These are phyloP conservation scores for Phacellophora camtschatica DNA, from an alignment of 30 jellyfish, hydroid and myxozoan species.

Conservation along the genomic window DNA sequence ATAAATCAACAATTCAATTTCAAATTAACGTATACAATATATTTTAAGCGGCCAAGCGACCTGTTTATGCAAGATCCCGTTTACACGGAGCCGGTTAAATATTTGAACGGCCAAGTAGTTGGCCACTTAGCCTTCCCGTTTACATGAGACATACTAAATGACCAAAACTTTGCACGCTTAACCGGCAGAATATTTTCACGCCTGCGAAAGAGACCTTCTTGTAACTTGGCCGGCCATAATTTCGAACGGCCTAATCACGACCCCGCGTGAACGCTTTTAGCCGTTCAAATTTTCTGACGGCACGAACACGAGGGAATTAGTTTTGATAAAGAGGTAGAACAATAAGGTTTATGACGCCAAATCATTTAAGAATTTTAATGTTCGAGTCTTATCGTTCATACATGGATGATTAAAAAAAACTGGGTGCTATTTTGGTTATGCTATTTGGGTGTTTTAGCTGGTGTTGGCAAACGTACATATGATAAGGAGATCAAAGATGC, in stretches of 20 bases:
- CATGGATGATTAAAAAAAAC: neutral
- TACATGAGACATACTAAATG: neutral
- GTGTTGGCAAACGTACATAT: too few relatives aligned
- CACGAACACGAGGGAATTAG: neutral
- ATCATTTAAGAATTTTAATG: neutral
- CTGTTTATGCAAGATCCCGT: neutral
- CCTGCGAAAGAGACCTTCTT: neutral
- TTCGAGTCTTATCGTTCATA: too few relatives aligned
- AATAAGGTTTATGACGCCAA: neutral
- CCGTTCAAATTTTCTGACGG: neutral
- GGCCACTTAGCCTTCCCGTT: neutral
- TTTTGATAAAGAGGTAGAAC: neutral
- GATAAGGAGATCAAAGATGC: too few relatives aligned
- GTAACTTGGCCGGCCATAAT: neutral
- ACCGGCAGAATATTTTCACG: neutral
- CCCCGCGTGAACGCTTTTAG: neutral
- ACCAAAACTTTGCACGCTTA: neutral
- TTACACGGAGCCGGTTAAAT: neutral
- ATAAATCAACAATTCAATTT: too few relatives aligned
- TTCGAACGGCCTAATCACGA: neutral
- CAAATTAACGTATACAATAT: too few relatives aligned
- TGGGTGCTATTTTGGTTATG: neutral
- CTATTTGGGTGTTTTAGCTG: neutral
- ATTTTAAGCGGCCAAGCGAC: neutral
- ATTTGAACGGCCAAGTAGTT: neutral